These are phyloP conservation scores for Heptranchias perlo DNA, from an alignment of 2,113 vertebrate genomes.

Conservation along the genomic window DNA sequence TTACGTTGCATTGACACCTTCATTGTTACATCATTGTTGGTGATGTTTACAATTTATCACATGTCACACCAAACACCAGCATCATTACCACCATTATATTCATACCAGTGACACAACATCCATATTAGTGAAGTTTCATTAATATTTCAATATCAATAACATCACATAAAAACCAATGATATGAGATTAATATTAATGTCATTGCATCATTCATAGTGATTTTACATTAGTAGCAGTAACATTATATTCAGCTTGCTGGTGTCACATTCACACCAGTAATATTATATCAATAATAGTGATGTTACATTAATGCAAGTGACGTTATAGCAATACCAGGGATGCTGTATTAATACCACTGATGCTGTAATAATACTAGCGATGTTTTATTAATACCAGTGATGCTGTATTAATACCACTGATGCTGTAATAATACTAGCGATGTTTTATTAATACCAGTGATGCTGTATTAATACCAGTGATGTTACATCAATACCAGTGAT, in stretches of 20 bases:
- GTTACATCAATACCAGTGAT: too few species aligned
- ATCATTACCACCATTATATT: neutral
- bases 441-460: too few species aligned
- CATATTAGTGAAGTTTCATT: neutral
- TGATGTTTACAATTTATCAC: neutral
- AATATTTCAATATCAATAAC: neutral
- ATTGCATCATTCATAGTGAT: neutral
- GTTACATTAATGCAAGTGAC: neutral
- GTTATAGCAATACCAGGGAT: neutral
- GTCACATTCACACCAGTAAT: neutral
- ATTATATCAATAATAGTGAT: neutral
- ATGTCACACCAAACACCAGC: neutral
- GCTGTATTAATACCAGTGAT: too few species aligned
- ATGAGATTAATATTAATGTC: neutral
- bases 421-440: too few species aligned
- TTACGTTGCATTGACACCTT: neutral
- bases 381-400: too few species aligned
- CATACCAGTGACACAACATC: neutral
- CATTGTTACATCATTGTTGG: neutral
- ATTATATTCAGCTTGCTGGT: neutral
- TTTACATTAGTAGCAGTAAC: neutral
- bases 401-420: too few species aligned
- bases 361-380: too few species aligned
- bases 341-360: too few species aligned
- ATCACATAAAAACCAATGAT: neutral